These are phyloP conservation scores for Bambusicola thoracicus DNA, from an alignment of 2,113 vertebrate species.

Conservation along the genomic window DNA sequence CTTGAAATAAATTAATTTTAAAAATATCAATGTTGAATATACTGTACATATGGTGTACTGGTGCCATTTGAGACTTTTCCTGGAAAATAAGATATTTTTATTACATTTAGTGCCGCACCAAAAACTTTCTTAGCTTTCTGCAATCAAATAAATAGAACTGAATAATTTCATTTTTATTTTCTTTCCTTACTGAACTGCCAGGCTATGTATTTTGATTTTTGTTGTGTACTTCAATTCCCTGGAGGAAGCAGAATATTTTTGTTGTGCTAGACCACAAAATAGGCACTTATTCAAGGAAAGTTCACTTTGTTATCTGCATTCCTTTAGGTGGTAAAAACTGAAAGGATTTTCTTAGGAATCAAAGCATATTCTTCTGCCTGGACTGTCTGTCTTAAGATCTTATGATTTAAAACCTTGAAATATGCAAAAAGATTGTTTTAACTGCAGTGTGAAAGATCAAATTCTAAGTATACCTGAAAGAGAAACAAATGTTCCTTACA, in stretches of 20 bases:
- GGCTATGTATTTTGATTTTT: neutral
- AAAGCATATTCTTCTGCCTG: neutral
- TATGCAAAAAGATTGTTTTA: neutral
- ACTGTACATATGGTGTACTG: neutral
- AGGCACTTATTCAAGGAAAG: neutral
- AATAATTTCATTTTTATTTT: neutral
- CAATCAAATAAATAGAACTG: neutral
- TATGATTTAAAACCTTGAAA: neutral
- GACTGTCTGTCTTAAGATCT: neutral
- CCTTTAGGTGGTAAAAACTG: neutral
- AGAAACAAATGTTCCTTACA: neutral
- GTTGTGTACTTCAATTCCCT: neutral
- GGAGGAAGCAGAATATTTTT: neutral
- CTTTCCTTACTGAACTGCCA: neutral
- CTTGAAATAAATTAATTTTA: neutral
- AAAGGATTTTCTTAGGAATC: neutral
- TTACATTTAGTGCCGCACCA: neutral
- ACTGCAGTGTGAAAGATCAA: neutral
- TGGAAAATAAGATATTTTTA: neutral
- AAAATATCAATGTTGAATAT: neutral
- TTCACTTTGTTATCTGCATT: neutral
- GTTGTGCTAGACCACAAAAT: neutral
- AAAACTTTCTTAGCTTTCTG: neutral
- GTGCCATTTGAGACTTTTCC: neutral
- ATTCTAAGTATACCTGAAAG: neutral